Evolutionary conservation across 2,888 invertebrate genomes (phyloP).

Genomic region (Mayetiola destructor): DNA sequence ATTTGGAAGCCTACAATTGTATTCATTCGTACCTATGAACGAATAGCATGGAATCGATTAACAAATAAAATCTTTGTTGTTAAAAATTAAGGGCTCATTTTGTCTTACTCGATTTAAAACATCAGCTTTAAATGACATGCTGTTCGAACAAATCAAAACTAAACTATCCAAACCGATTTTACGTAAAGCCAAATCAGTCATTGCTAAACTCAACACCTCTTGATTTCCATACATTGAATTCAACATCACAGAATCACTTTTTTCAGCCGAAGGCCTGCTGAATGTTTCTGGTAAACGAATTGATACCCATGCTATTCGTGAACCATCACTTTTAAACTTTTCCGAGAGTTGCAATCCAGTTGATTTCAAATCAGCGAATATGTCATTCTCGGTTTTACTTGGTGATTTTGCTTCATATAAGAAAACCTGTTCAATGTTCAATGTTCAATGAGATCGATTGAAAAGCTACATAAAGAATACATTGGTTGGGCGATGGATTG

Average conservation of each 20-base stretch:
- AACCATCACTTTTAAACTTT: conserved; percentile 51
- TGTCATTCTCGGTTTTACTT: conserved; percentile 48
- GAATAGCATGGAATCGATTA: conserved; percentile 16
- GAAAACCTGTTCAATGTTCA: conserved; percentile 46
- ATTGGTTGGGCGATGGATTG: not conserved
- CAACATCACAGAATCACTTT: conserved; percentile 25
- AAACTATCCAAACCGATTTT: conserved; percentile 60
- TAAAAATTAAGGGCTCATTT: not conserved
- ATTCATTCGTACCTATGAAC: conserved; percentile 75
- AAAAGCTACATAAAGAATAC: conserved; percentile 16
- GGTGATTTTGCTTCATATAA: conserved; percentile 47
- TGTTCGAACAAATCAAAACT: conserved; percentile 50
- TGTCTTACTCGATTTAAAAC: conserved; percentile 69
- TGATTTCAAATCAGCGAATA: conserved; percentile 47
- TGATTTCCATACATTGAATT: conserved; percentile 32
- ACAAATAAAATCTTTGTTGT: not conserved
- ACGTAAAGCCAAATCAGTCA: conserved; percentile 37
- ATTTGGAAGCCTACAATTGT: conserved; percentile 79
- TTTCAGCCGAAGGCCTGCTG: conserved; percentile 21
- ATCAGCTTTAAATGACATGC: conserved; percentile 59
- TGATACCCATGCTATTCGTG: conserved; percentile 54
- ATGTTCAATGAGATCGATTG: conserved; percentile 14
- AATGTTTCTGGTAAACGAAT: conserved; percentile 41
- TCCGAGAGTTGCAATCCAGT: conserved; percentile 46
- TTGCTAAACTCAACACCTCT: conserved; percentile 32